Percentiles rank a stretch among this genome's conserved stretches.
These are phyloP conservation scores for Pachycephus smyrnensis DNA, from an alignment of 2,888 invertebrate genomes.

Conservation along the genomic window DNA sequence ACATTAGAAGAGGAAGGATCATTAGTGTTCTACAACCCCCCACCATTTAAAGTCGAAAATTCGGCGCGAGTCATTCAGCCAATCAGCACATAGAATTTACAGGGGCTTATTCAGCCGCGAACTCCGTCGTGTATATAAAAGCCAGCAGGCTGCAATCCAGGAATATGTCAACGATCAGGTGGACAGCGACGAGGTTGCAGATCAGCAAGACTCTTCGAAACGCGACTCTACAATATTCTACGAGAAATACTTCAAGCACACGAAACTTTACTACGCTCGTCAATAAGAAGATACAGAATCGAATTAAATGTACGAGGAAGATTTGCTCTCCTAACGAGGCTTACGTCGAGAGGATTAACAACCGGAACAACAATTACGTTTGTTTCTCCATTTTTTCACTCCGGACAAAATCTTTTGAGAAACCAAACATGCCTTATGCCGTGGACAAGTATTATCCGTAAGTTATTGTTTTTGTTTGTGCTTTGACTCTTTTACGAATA, in stretches of 20 bases:
- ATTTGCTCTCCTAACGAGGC: too few relatives aligned
- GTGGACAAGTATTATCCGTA: constrained; percentile 52
- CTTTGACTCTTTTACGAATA: too few relatives aligned
- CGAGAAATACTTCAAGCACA: neutral
- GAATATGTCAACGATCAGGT: constrained; percentile 51
- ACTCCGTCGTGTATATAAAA: constrained; percentile 29
- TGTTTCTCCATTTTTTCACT: constrained; percentile 27
- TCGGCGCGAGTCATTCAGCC: constrained; percentile 12
- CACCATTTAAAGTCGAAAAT: constrained; percentile 4
- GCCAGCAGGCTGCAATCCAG: constrained; percentile 8
- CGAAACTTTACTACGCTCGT: neutral
- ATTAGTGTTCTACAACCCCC: neutral
- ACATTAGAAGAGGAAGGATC: neutral
- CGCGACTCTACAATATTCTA: too few relatives aligned
- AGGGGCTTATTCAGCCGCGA: constrained; percentile 17
- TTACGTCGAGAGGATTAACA: too few relatives aligned
- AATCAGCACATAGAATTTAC: constrained; percentile 15
- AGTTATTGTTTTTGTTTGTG: constrained; percentile 32
- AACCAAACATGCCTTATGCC: constrained; percentile 51
- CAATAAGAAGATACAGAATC: neutral
- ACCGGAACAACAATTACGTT: neutral
- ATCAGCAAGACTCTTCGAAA: neutral
- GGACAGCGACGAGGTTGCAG: constrained; percentile 43
- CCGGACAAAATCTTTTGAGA: neutral
- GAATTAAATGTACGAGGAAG: neutral